Percentiles rank a stretch among this genome's conserved stretches.
Evolutionary conservation across 2,113 vertebrate genomes (phyloP).

Genomic region (Cnemophilus loriae): DNA sequence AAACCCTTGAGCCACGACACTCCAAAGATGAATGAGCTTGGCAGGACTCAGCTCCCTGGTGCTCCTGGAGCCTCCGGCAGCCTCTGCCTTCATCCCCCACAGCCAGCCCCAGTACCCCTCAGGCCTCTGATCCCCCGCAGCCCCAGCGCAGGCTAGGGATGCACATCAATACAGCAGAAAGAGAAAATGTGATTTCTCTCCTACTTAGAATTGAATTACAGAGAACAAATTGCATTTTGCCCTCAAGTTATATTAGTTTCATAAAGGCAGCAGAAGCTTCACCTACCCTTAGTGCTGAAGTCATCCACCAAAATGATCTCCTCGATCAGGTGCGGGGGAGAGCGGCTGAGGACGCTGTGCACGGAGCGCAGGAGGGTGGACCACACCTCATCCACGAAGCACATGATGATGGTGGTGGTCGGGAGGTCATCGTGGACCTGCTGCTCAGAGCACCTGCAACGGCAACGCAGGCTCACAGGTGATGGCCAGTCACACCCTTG

Average conservation of each 20-base stretch:
- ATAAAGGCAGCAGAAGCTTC: background rate
- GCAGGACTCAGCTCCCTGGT: background rate
- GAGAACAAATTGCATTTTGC: background rate
- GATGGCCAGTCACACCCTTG: rapidly evolving
- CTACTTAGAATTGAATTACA: background rate
- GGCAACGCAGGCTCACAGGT: background rate
- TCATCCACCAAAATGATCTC: conserved; percentile 96
- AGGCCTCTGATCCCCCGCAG: background rate
- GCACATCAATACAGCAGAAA: rapidly evolving
- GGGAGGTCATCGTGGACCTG: conserved; percentile 85
- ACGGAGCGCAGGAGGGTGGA: conserved; percentile 93
- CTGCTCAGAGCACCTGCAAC: conserved; percentile 80
- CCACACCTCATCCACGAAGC: conserved; percentile 98
- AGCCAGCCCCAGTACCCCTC: background rate
- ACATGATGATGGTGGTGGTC: conserved; percentile 90
- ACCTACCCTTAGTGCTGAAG: conserved; percentile 88
- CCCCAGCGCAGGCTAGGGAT: rapidly evolving
- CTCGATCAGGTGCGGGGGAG: conserved; percentile 82
- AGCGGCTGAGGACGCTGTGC: conserved; percentile 91
- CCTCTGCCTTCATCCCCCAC: background rate
- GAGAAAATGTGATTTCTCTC: background rate
- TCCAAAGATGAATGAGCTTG: rapidly evolving
- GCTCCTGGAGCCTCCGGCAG: background rate
- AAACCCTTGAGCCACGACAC: rapidly evolving
- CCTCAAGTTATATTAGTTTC: background rate